Evolutionary conservation across 2,888 invertebrate genomes (phyloP).

Genomic region (Mythimna albipuncta): DNA sequence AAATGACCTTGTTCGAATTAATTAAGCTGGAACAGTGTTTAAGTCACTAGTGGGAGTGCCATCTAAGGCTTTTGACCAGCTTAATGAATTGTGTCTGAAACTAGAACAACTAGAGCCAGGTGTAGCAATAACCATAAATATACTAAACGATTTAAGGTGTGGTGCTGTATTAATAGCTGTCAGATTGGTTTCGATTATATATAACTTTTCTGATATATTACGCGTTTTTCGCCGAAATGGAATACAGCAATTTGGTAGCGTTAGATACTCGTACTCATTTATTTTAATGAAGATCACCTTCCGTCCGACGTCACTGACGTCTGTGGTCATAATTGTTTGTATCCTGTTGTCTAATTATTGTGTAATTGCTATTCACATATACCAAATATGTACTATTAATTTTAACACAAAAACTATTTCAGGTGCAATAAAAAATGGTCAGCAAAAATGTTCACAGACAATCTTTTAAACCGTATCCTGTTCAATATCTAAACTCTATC

Average conservation of each 20-base stretch:
- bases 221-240: constrained; percentile 37
- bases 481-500: constrained; percentile 21
- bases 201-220: constrained; percentile 18
- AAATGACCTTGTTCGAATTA: constrained; percentile 35
- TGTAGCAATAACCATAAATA: constrained; percentile 54
- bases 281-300: constrained; percentile 60
- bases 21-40: constrained; percentile 26
- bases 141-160: constrained; percentile 54
- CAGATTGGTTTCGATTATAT: constrained; percentile 40
- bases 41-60: constrained; percentile 32
- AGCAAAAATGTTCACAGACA: constrained; percentile 16
- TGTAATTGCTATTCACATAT: constrained; percentile 44
- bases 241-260: constrained; percentile 40
- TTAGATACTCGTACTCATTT: constrained; percentile 48
- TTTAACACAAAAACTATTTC: constrained; percentile 13
- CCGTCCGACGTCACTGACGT: constrained; percentile 62
- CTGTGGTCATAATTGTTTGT: constrained; percentile 62
- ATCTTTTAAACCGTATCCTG: constrained; percentile 9
- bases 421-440: neutral
- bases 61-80: constrained; percentile 37
- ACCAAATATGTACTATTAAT: constrained; percentile 19
- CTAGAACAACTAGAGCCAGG: constrained; percentile 37
- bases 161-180: constrained; percentile 52
- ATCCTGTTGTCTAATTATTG: constrained; percentile 66
- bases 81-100: constrained; percentile 43